Evolutionary conservation across 2,888 invertebrate genomes (phyloP).

Genomic region (Habroteleia sp.): DNA sequence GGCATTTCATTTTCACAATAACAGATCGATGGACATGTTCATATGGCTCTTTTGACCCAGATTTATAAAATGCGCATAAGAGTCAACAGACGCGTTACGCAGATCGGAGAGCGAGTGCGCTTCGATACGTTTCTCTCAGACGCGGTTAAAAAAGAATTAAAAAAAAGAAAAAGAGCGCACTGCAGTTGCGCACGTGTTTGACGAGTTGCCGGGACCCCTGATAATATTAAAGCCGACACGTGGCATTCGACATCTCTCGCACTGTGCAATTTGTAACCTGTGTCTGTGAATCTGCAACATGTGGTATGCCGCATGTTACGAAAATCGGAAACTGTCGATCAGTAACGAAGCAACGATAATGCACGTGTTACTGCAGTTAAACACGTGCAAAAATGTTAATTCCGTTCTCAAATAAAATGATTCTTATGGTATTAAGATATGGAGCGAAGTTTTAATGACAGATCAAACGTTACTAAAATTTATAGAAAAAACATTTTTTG

Average conservation of each 20-base stretch:
- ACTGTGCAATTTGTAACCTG: slow-evolving; percentile 60
- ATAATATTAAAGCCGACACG: slow-evolving; percentile 66
- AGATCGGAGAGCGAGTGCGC: slow-evolving; percentile 7
- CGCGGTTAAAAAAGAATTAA: slow-evolving; percentile 6
- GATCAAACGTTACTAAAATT: too few species aligned
- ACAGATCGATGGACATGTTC: slow-evolving; percentile 51
- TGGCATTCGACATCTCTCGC: slow-evolving; percentile 51
- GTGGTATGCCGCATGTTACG: slow-evolving; percentile 65
- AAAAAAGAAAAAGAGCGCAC: too few species aligned
- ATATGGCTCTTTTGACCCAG: slow-evolving; percentile 55
- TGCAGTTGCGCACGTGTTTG: slow-evolving; percentile 57
- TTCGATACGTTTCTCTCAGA: slow-evolving; percentile 25
- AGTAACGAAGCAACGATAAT: background rate
- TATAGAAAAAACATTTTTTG: too few species aligned
- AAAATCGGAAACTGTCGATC: slow-evolving; percentile 52
- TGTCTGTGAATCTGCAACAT: slow-evolving; percentile 66
- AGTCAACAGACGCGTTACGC: slow-evolving; percentile 31
- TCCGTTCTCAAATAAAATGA: too few species aligned
- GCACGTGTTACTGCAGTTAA: slow-evolving; percentile 10
- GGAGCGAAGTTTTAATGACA: too few species aligned
- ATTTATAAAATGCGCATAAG: slow-evolving; percentile 21
- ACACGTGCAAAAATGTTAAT: slow-evolving; percentile 16
- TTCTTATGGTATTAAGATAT: too few species aligned
- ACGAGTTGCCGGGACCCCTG: slow-evolving; percentile 29
- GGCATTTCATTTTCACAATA: slow-evolving; percentile 38